Evolutionary conservation across 2,797 vertebrate species (phyloP), one percentile per base, ranked within the genome.

Genomic region (Sebastes alutus): DNA sequence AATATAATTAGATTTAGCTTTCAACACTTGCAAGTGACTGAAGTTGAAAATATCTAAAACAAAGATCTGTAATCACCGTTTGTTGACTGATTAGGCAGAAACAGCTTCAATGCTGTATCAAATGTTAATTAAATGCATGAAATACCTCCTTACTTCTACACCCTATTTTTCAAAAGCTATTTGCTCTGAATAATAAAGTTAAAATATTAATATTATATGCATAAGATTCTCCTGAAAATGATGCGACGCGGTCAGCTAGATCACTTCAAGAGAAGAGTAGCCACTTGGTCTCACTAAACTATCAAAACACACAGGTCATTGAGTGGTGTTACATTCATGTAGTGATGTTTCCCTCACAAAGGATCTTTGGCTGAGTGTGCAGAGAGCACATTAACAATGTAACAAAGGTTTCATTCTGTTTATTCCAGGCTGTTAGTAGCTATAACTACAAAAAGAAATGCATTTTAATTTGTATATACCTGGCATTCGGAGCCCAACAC

Each of bases 21-120:
- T 63, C 18, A 72, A 75, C 67, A 74, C 73, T 59, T 69, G 23
- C 9, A 70, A 83, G 55, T 64, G n/a, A 56, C 61, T 42, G 13
- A 75, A 79, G 35, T 64, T 61, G 20, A 72, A 77, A 76, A 70
- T 46, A 46, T 63, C 38, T 69, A 69, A 72, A 84, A 72, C 62
- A 71, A 72, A 77, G 30, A 75, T 79, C 27, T 66, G 63, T 72
- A 27, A 80, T 72, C 38, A 56, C 4, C 3, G 42, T 73, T 84
- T 83, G 14, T 49, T 35, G 42, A 71, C 70, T 80, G 46, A 80
- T 77, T 62, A 59, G 64, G 59, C 55, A 56, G 60, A 81, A 66
- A 38, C 12, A 11, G 38, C 56, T 79, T 65, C 30, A 2, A 72
- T 5, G 10, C 25, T 20, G 20, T 3, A 6, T 46, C 12, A 58